Evolutionary conservation across 92 coral and sea anemone genomes (phyloP).

Genomic region (Phenganax subtilis): DNA sequence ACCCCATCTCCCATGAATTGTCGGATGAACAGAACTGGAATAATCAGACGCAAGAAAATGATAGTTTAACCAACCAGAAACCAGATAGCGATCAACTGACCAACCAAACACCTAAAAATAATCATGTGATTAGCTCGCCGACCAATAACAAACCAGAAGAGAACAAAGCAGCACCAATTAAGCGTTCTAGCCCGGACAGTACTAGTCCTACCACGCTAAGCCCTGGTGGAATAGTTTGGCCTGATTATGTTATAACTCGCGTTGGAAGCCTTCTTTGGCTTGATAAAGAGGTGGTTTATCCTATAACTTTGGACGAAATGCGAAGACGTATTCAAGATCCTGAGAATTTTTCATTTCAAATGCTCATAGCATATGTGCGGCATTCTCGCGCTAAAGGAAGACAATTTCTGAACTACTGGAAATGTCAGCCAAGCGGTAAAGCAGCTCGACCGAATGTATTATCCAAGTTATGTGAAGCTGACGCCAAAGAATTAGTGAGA

Average conservation of each 20-base stretch:
- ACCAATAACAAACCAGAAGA: slow-evolving; percentile 23
- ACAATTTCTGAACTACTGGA: slow-evolving; percentile 38
- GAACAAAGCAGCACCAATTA: background rate
- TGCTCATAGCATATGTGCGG: slow-evolving; percentile 39
- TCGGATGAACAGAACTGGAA: background rate
- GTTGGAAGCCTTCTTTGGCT: slow-evolving; percentile 32
- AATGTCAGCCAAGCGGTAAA: slow-evolving; percentile 39
- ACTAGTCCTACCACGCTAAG: background rate
- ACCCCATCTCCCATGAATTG: background rate
- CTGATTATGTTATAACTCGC: slow-evolving; percentile 28
- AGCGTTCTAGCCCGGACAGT: background rate
- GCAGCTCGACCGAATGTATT: slow-evolving; percentile 30
- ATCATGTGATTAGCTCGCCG: slow-evolving; percentile 11
- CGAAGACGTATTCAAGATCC: slow-evolving; percentile 32
- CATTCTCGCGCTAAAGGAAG: slow-evolving; percentile 41
- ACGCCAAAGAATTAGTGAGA: slow-evolving; percentile 26
- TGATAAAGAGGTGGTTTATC: slow-evolving; percentile 24
- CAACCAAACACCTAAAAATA: background rate
- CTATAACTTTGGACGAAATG: slow-evolving; percentile 23
- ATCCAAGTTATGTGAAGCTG: slow-evolving; percentile 36
- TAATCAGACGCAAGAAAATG: background rate
- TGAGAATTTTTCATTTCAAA: slow-evolving; percentile 39
- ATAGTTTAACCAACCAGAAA: background rate
- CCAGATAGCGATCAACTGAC: background rate
- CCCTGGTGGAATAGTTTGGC: slow-evolving; percentile 3